phyloP scores from a whole-genome alignment of 2,888 invertebrate species.

The Oligia latruncula region DNA sequence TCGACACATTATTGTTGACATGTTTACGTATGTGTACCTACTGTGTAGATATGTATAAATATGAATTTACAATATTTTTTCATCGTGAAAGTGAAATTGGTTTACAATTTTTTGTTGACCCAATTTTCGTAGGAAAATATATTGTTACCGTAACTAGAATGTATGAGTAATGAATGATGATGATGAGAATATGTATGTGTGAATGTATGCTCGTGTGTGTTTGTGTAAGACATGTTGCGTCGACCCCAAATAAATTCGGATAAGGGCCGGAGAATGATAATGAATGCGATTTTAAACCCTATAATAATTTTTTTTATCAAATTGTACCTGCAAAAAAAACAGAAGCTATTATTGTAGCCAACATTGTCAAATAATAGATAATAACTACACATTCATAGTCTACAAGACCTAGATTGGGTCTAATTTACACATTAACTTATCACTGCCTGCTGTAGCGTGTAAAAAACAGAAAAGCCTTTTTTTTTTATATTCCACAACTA shows the following conservation, averaged over 20 bases:
- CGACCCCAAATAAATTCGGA: background rate
- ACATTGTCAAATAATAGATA: background rate
- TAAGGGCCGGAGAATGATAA: background rate
- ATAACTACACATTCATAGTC: background rate
- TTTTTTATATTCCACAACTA: too few relatives aligned
- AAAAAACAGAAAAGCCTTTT: slow-evolving; percentile 31
- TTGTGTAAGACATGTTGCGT: background rate
- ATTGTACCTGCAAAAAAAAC: background rate
- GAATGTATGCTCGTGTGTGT: background rate
- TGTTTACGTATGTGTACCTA: background rate
- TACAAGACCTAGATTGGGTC: background rate
- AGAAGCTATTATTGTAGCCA: background rate
- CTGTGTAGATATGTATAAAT: background rate
- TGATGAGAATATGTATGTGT: background rate
- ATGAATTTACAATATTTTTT: background rate
- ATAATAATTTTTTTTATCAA: background rate
- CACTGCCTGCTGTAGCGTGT: background rate
- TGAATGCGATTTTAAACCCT: background rate
- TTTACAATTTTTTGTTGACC: background rate
- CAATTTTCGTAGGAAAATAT: background rate
- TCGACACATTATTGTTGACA: slow-evolving; percentile 8
- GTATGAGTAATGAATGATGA: background rate
- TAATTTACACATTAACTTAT: slow-evolving; percentile 28
- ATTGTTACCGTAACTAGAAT: background rate
- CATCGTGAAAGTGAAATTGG: slow-evolving; percentile 5